Percentiles rank a stretch among this genome's conserved stretches.
These are phyloP conservation scores for Polymixis lichenea DNA, from an alignment of 2,888 invertebrate species.

Conservation along the genomic window DNA sequence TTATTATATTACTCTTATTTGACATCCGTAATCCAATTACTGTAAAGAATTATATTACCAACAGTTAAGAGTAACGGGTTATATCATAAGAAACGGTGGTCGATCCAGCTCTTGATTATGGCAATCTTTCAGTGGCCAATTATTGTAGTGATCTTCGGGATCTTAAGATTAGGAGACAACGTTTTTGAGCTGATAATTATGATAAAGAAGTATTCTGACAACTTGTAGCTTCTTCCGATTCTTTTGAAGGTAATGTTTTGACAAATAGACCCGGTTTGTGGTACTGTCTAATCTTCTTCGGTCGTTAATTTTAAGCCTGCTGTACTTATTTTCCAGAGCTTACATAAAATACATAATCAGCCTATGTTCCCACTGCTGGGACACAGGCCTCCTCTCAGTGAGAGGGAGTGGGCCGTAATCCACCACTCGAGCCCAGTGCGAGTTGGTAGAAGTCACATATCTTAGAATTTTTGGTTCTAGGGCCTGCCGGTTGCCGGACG, in stretches of 20 bases:
- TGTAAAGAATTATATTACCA: constrained; percentile 13
- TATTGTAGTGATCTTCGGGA: background rate
- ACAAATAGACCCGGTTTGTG: background rate
- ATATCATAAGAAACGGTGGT: background rate
- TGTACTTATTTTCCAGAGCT: background rate
- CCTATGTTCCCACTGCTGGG: too few relatives aligned
- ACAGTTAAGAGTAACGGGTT: constrained; percentile 6
- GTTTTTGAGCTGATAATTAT: background rate
- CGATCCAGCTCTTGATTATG: background rate
- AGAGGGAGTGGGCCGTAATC: too few relatives aligned
- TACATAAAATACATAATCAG: too few relatives aligned
- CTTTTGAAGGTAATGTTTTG: background rate
- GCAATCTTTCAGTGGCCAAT: background rate
- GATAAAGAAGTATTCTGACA: background rate
- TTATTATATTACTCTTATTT: background rate
- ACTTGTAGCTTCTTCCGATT: too few relatives aligned
- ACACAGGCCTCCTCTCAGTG: too few relatives aligned
- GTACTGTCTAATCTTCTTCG: background rate
- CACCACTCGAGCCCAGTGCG: too few relatives aligned
- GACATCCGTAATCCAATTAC: constrained; percentile 31
- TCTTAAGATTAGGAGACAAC: too few relatives aligned
- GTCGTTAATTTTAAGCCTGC: background rate
- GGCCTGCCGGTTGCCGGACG: too few relatives aligned
- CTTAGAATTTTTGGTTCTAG: too few relatives aligned
- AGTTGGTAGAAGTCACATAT: too few relatives aligned